These are phyloP conservation scores for Andrena camellia DNA, from an alignment of 2,888 invertebrate species.

Conservation along the genomic window DNA sequence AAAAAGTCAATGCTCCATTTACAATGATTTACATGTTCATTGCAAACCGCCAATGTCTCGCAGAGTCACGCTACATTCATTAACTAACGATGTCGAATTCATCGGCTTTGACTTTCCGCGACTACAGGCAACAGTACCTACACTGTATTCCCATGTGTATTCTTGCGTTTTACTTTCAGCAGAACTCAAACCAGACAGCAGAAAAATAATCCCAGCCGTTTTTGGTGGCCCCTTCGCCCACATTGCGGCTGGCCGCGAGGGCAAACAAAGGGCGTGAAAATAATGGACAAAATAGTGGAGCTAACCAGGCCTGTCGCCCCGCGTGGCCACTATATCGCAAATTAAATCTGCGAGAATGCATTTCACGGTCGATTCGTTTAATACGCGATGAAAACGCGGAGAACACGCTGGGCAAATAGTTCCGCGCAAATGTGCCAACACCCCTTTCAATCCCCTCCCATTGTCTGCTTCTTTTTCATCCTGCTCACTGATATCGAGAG, in stretches of 20 bases:
- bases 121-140: too few relatives aligned
- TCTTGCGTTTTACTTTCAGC: too few relatives aligned
- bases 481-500: slow-evolving; percentile 12
- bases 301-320: not conserved
- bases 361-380: slow-evolving; percentile 55
- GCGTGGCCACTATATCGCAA: slow-evolving; percentile 22
- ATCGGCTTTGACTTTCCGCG: too few relatives aligned
- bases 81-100: not conserved
- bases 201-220: not conserved
- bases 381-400: slow-evolving; percentile 3
- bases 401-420: not conserved
- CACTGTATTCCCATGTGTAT: too few relatives aligned
- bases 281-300: not conserved
- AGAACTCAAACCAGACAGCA: not conserved
- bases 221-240: not conserved
- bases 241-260: not conserved
- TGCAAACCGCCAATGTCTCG: not conserved
- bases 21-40: not conserved
- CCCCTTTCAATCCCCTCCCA: not conserved
- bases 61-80: not conserved
- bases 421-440: slow-evolving; percentile 15
- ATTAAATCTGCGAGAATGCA: slow-evolving; percentile 59
- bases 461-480: not conserved
- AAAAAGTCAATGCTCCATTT: too few relatives aligned
- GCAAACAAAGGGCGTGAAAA: not conserved